These are phyloP conservation scores for Alviniconcha strummeri DNA, from an alignment of 2,888 invertebrate genomes.

Conservation along the genomic window DNA sequence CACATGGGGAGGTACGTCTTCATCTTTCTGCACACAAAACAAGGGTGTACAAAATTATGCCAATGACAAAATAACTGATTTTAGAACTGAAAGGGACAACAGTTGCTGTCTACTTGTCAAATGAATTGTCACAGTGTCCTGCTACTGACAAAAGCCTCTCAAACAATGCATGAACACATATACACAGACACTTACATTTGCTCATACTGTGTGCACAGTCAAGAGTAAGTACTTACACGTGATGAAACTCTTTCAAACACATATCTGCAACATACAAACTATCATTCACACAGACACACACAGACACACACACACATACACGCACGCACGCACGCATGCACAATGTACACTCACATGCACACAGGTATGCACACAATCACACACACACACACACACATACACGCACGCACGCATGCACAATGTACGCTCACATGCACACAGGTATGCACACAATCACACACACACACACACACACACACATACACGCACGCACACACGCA, in stretches of 20 bases:
- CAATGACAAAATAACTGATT: too few relatives aligned
- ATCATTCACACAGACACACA: not conserved
- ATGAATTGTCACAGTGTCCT: not conserved
- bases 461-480: not conserved
- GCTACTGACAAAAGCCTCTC: not conserved
- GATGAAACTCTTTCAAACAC: not conserved
- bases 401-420: not conserved
- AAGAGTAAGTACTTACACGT: too few relatives aligned
- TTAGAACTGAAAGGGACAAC: too few relatives aligned
- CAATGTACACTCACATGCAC: not conserved
- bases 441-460: not conserved
- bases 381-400: not conserved
- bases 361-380: not conserved
- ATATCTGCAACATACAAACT: not conserved
- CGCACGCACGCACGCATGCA: not conserved
- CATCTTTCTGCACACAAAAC: slow-evolving; percentile 48
- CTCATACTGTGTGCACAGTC: too few relatives aligned
- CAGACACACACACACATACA: not conserved
- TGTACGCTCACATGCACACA: not conserved
- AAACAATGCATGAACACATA: not conserved
- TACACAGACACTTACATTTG: not conserved
- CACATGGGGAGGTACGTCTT: slow-evolving; percentile 64
- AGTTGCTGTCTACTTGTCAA: too few relatives aligned
- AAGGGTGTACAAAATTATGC: too few relatives aligned
- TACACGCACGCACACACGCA: not conserved